Conservation (phyloP, 2,888 invertebrate genomes). For the Himalopsyche tibetana region DNA sequence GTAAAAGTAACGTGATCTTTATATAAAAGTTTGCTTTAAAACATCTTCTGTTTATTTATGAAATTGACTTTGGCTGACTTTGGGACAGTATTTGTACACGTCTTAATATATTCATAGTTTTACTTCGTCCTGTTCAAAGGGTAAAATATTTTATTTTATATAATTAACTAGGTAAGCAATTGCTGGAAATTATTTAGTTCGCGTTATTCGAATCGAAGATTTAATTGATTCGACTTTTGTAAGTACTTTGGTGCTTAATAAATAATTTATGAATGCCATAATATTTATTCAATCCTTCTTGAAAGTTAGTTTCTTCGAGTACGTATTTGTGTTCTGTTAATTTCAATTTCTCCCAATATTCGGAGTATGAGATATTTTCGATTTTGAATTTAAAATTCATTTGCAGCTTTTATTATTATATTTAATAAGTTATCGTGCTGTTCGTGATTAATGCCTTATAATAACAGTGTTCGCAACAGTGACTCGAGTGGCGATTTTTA, state of each 20-base stretch:
- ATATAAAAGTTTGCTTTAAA: slow-evolving; percentile 7
- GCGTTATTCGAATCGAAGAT: background rate
- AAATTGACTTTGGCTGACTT: slow-evolving; percentile 26
- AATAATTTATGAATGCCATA: slow-evolving; percentile 20
- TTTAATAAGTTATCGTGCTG: too few species aligned
- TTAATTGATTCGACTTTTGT: slow-evolving; percentile 1
- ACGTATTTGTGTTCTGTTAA: background rate
- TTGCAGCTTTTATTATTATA: too few species aligned
- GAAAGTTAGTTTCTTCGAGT: background rate
- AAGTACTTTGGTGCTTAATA: background rate
- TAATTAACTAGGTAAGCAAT: slow-evolving; percentile 6
- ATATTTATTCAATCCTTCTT: slow-evolving; percentile 6
- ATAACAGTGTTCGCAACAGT: too few species aligned
- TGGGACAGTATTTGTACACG: slow-evolving; percentile 8
- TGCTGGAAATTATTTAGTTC: slow-evolving; percentile 8
- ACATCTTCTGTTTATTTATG: slow-evolving; percentile 21
- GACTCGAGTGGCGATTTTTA: too few species aligned
- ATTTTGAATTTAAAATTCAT: too few species aligned
- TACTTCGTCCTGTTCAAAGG: background rate
- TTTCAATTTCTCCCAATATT: background rate
- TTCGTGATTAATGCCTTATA: too few species aligned
- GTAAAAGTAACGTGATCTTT: slow-evolving; percentile 6
- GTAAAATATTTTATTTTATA: background rate
- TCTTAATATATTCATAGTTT: slow-evolving; percentile 22
- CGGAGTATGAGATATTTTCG: too few species aligned